These are phyloP conservation scores for Streptopelia turtur DNA, from an alignment of 2,797 vertebrate genomes.

Conservation along the genomic window DNA sequence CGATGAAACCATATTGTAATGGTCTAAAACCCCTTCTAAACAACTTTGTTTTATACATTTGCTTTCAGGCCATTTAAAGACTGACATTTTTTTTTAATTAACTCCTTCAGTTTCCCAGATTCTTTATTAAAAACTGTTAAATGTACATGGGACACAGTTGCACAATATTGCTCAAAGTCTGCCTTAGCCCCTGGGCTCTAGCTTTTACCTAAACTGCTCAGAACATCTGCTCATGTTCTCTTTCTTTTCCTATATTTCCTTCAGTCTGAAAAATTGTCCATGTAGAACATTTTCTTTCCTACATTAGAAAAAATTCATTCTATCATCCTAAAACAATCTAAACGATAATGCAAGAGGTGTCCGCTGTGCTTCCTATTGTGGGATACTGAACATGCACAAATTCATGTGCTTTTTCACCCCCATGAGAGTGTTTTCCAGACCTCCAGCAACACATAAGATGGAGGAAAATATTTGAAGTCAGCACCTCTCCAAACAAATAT, in stretches of 20 bases:
- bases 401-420: fast-evolving
- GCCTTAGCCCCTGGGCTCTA: background rate
- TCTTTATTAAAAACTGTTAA: background rate
- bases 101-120: background rate
- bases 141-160: background rate
- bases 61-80: background rate
- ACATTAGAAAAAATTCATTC: background rate
- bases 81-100: background rate
- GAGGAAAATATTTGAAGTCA: background rate
- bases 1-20: background rate
- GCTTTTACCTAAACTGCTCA: background rate
- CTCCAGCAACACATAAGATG: background rate
- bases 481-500: background rate
- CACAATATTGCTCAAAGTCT: background rate
- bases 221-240: background rate
- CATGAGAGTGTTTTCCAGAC: background rate
- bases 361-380: background rate
- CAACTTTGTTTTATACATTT: background rate
- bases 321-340: background rate
- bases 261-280: background rate
- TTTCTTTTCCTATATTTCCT: background rate
- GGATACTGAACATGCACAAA: background rate
- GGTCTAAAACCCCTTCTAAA: background rate
- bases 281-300: background rate
- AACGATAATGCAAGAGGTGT: background rate